Base-by-base conservation (phyloP, 1,140 invertebrate species). In the Halotydeus destructor region DNA sequence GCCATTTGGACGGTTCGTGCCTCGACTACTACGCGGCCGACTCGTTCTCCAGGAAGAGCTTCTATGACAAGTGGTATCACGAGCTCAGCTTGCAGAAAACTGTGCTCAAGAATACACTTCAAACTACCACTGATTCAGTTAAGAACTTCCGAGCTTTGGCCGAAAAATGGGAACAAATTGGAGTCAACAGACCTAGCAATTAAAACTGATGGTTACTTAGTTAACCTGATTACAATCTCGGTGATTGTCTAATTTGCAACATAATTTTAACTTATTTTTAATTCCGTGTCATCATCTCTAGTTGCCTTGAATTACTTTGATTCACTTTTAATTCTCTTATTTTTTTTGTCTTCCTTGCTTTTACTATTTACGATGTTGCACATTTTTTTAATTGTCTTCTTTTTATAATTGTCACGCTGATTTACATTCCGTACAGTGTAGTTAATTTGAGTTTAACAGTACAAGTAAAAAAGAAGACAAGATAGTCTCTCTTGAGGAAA, bases 141-240 rank as follows among this genome's bases (percentile, higher is more conserved):
- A 55, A 58, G 36, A 58, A 57, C 33, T 62, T 62, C 48, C 54
- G 53, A 44, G 55, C 57, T 16, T 39, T 62, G n/a, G 51, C 60
- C 1, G 57, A 60, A 32, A 58, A 56, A 35, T 62, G 60, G 60
- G 57, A 61, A 36, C 54, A 59, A 44, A 51, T 56, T n/a, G n/a
- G n/a, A n/a, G n/a, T n/a, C 14, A 49, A 56, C 11, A 49, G 49
- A 22, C 54, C 53, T 36, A 51, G 48, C 14, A 47, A 38, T 12
- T 16, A 42, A 42, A 23, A 16, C 14, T 42, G 14, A 1, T n/a
- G n/a, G n/a, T n/a, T n/a, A n/a, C n/a, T n/a, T 30, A 30, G 14
- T 9, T 30, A 30, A 30, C 14, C 14, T 30, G 14, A 8, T 30
- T 9, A 30, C 8, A 30, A 30, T 30, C 14, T 30, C 14, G 14